Evolutionary conservation across 2,888 invertebrate genomes (phyloP), one percentile per base, ranked within the genome.

Genomic region (Pollenia labialis): DNA sequence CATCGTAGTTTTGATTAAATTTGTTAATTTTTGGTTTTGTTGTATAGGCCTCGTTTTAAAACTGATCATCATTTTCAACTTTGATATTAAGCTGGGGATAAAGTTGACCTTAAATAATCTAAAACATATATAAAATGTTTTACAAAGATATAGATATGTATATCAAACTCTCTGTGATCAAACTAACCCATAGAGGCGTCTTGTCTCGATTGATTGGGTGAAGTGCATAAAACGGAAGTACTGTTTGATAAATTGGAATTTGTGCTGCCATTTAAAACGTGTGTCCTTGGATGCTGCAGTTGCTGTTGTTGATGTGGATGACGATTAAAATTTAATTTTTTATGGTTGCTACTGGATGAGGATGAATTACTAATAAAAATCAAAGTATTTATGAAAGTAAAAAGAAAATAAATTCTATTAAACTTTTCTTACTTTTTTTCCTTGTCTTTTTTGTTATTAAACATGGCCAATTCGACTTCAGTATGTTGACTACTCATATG

Each of bases 401-500:
- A 82, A 64, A 40, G 60, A 32, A 2, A 46, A 32, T 10, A 50
- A 60, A 32, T 79, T 50, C 32, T 14, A n/a, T 46, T 58, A 44
- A 7, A 32, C 4, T 10, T 23, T 40, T 52, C 60, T 60, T 83
- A 81, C 83, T 80, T 88, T 64, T 89, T 91, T 84, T 92, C 92
- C 81, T 89, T 91, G 85, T 92, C 92, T 89, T 91, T 91, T 90
- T 92, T 92, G 88, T 90, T 92, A 81, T 92, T 92, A 83, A 92
- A 92, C 90, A 96, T 94, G 92, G 97, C 96, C 93, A 97, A 94
- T 94, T 97, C 97, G 89, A 94, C 94, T 92, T 97, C 97, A 0
- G 97, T 97, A 93, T 97, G 97, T 48, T 96, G 96, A 91, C 95
- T 96, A 92, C 97, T 97, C 91, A 97, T 96, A 91, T 97, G 97